Evolutionary conservation across 2,888 invertebrate species (phyloP).

Genomic region (Exocentrus adspersus): DNA sequence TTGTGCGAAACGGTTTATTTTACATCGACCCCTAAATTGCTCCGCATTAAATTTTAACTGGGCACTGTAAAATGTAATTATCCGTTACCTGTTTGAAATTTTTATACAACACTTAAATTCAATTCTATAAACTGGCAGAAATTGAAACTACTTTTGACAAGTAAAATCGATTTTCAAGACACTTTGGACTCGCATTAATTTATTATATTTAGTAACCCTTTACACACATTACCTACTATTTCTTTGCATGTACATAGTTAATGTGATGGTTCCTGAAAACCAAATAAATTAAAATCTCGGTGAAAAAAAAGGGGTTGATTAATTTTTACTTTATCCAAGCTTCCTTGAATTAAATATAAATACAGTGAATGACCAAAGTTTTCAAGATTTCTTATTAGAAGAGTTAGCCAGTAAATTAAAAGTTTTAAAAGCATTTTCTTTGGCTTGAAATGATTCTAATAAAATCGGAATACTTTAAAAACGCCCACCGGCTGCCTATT

Average conservation of each 20-base stretch:
- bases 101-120: too few relatives aligned
- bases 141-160: background rate
- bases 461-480: conserved; percentile 37
- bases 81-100: too few relatives aligned
- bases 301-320: too few relatives aligned
- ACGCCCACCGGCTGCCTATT: conserved; percentile 34
- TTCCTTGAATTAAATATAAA: background rate
- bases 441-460: conserved; percentile 29
- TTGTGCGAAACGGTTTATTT: conserved; percentile 36
- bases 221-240: too few relatives aligned
- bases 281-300: too few relatives aligned
- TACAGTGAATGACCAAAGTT: conserved; percentile 23
- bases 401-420: conserved; percentile 45
- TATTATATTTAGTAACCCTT: too few relatives aligned
- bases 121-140: too few relatives aligned
- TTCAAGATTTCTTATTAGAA: conserved; percentile 40
- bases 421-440: conserved; percentile 38
- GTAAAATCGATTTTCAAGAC: background rate
- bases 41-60: background rate
- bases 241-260: too few relatives aligned
- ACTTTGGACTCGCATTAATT: too few relatives aligned
- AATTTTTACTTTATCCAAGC: too few relatives aligned
- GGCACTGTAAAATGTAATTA: too few relatives aligned
- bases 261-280: too few relatives aligned
- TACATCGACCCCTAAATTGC: background rate